Conservation (phyloP, 2,888 invertebrate species). For the Sarcophaga variegata region DNA sequence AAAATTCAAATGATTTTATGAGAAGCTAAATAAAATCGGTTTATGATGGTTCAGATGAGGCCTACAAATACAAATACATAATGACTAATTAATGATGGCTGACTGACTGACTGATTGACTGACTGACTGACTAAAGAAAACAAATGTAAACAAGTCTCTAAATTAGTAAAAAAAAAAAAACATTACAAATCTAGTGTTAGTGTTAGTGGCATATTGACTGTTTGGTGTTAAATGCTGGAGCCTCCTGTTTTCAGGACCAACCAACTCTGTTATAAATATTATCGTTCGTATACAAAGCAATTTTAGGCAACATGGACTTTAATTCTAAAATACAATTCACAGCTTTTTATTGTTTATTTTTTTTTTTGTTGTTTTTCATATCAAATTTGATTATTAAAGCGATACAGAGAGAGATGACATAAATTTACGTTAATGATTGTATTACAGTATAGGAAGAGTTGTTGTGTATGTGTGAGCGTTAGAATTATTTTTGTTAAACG, state of each 20-base stretch:
- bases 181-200: conserved; percentile 25
- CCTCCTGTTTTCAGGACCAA: neutral
- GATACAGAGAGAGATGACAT: neutral
- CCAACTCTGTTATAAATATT: neutral
- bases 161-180: neutral
- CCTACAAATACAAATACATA: neutral
- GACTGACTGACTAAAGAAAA: neutral
- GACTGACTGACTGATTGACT: conserved; percentile 42
- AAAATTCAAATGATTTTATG: conserved; percentile 27
- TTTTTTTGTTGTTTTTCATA: neutral
- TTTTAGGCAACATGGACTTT: conserved; percentile 4
- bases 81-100: conserved; percentile 49
- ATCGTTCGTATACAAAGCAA: neutral
- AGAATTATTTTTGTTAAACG: conserved; percentile 35
- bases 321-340: conserved; percentile 9
- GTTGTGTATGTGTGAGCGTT: conserved; percentile 29
- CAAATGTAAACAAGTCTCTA: neutral
- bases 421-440: neutral
- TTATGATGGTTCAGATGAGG: conserved; percentile 20
- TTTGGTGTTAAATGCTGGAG: neutral
- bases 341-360: neutral
- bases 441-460: neutral
- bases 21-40: conserved; percentile 24
- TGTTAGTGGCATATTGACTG: conserved; percentile 18
- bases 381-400: conserved; percentile 4